Base-by-base conservation (phyloP, 2,797 vertebrate genomes). In the Characodon lateralis region DNA sequence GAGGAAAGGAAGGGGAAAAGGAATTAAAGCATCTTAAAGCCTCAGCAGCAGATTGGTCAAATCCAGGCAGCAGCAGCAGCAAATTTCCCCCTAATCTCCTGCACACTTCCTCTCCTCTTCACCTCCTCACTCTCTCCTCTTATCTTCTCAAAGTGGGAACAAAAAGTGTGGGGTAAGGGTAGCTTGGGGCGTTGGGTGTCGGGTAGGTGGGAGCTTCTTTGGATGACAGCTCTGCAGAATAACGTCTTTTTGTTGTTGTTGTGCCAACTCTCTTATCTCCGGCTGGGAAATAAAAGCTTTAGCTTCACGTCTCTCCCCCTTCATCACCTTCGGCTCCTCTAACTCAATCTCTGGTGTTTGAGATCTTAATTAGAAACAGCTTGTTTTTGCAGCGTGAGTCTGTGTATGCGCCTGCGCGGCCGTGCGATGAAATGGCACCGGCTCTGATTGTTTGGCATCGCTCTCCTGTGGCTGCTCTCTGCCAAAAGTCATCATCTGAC, bases 401-500 rank as follows among this genome's bases (percentile, higher is more conserved):
- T 39, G 82, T 39, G 65, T 63, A 78, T 66, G 61, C 84, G 86
- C 66, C 72, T 76, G 76, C 66, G 78, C 72, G 53, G 13, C 79
- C 55, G 56, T 55, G 83, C 65, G 90, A 88, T 80, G 81, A 86
- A 84, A 92, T 92, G 92, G 91, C 91, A 89, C 9, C 48, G 71
- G 73, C 87, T 83, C 77, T 87, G 91, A 93, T 90, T 90, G 90
- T 91, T 77, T 94, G 91, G 92, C 91, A 81, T 71, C 0, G 81
- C 73, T 14, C 10, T 12, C 79, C 79, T 72, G 85, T n/a, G 84
- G 86, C 88, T 51, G 77, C 79, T 13, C 79, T 83, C 90, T 90
- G 90, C 92, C 93, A 93, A 87, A 89, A 92, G 88, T 88, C 89
- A 90, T 92, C 91, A 93, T 92, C 85, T 83, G 91, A 91, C 84